phyloP scores from a whole-genome alignment of 1,140 invertebrate species.

The Brachionus asplanchnoidis region DNA sequence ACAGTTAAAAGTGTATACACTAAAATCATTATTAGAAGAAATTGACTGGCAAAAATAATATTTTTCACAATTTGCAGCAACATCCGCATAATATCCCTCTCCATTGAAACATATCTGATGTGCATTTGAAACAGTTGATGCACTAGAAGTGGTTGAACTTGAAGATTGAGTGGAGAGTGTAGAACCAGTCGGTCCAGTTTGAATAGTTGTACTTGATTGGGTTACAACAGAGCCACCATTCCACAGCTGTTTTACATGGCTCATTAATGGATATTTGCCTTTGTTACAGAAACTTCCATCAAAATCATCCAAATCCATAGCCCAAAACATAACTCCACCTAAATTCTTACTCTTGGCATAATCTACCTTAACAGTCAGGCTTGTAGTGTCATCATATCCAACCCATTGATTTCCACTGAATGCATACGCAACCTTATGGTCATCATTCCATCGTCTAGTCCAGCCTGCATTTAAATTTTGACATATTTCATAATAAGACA shows the following conservation, averaged over 20 bases:
- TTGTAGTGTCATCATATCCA: conserved; percentile 75
- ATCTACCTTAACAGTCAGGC: conserved; percentile 44
- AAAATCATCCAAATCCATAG: conserved; percentile 42
- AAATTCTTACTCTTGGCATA: conserved; percentile 7
- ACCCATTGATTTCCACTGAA: conserved; percentile 84
- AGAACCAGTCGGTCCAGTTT: neutral
- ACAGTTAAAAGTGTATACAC: neutral
- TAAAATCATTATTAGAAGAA: neutral
- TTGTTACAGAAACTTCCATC: conserved; percentile 16
- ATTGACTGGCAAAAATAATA: neutral
- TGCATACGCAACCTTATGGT: conserved; percentile 65
- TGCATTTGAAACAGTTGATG: neutral
- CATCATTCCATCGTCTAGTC: conserved; percentile 6
- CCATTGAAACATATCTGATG: neutral
- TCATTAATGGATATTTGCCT: conserved; percentile 42
- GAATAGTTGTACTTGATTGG: neutral
- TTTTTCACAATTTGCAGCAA: neutral
- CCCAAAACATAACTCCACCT: conserved; percentile 40
- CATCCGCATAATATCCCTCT: neutral
- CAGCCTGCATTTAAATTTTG: neutral
- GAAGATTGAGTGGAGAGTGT: neutral
- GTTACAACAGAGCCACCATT: neutral
- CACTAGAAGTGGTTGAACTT: neutral
- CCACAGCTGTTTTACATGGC: neutral
- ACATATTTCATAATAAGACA: conserved; percentile 78